A percentile compares a stretch with the other conserved stretches of the same genome.
Conservation (phyloP, 2,888 invertebrate genomes). For the Heliothis peltigera region DNA sequence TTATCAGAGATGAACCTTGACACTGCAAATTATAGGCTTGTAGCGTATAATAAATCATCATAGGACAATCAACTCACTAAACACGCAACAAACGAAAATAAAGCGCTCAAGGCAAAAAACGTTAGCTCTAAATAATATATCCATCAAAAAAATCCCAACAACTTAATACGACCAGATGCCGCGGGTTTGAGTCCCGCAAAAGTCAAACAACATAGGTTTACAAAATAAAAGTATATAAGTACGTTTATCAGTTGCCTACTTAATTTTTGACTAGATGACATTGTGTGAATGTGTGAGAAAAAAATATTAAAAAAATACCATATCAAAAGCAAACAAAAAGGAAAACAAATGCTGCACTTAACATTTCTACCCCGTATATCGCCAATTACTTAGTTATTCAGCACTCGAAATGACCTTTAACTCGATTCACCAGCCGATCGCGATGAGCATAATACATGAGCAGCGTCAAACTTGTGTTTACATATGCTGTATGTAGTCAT, state of each 20-base stretch:
- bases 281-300: too few species aligned
- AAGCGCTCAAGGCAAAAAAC: background rate
- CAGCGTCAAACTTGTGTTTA: conserved; percentile 49
- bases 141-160: conserved; percentile 15
- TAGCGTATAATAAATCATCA: too few species aligned
- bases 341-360: conserved; percentile 55
- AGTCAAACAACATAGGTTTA: too few species aligned
- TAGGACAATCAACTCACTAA: background rate
- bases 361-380: conserved; percentile 50
- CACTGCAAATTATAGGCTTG: background rate
- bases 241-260: too few species aligned
- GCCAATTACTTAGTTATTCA: conserved; percentile 59
- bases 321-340: conserved; percentile 43
- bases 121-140: conserved; percentile 19
- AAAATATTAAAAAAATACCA: too few species aligned
- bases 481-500: conserved; percentile 33
- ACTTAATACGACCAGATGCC: too few species aligned
- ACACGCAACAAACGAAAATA: conserved; percentile 3
- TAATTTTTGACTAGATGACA: too few species aligned
- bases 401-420: conserved; percentile 67
- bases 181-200: too few species aligned
- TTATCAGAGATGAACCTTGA: background rate
- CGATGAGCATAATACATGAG: conserved; percentile 51
- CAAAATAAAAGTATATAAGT: too few species aligned
- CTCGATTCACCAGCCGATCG: conserved; percentile 59